Evolutionary conservation across 2,113 vertebrate species (phyloP), one percentile per base, ranked within the genome.

Genomic region (Cyanocitta stelleri): DNA sequence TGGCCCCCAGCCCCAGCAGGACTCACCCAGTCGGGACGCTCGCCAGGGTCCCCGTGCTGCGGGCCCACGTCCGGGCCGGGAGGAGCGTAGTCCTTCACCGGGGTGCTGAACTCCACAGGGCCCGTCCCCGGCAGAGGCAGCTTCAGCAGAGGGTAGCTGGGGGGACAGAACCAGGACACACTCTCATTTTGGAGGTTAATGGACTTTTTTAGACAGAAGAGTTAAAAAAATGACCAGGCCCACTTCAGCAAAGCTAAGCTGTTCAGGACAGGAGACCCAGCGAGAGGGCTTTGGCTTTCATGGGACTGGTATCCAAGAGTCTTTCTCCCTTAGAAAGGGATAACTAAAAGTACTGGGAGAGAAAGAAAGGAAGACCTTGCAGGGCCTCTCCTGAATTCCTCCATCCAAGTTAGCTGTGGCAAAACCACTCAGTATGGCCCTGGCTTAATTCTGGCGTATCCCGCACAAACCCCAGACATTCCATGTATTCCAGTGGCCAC

Each of bases 61-160:
- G 2, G 73, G 32, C 46, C 54, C 5, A 93, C 43, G 32, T 97
- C 98, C 41, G 91, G 83, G 21, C 98, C 98, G 7, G 99, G 99
- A 6, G 98, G 97, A 0, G 91, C 92, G 93, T 99, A 99, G 92
- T 99, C 99, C 97, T 98, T 99, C 90, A 99, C 96, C 0, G 98
- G 98, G 7, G 99, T 99, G 97, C 98, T 98, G 98, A 98, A 99
- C 95, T 99, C 99, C 95, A 99, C 99, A 0, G 99, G 99, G 18
- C 99, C 99, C 0, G 99, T 99, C 43, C 99, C 99, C 1, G 99
- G 99, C 91, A 99, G 95, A 0, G 99, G 99, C 33, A 99, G 98
- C 97, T 99, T 99, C 96, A 99, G 97, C 97, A 99, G 97, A 0
- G 99, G 99, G 95, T 98, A 99, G 93, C 99, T 99, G 48, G 0